These are phyloP conservation scores for Alectura lathami DNA, from an alignment of 2,113 vertebrate genomes.

Conservation along the genomic window DNA sequence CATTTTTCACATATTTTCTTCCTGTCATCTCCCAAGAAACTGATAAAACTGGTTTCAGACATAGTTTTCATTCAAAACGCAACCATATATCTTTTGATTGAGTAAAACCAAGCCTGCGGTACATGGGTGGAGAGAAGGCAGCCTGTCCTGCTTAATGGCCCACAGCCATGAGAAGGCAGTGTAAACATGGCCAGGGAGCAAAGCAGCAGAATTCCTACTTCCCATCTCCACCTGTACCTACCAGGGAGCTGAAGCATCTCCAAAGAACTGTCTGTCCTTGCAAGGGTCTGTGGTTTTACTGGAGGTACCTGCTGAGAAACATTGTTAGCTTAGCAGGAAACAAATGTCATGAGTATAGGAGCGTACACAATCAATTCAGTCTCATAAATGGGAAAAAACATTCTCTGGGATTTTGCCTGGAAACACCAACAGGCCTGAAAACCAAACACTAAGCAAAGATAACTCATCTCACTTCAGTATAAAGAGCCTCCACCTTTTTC, in stretches of 20 bases:
- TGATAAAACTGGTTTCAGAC: conserved; percentile 62
- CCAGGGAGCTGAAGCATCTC: background rate
- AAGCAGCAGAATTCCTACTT: background rate
- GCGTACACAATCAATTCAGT: background rate
- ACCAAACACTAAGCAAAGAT: background rate
- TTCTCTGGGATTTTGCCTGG: background rate
- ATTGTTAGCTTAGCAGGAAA: background rate
- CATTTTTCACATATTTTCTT: conserved; percentile 53
- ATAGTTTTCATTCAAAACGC: conserved; percentile 20
- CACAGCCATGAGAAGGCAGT: background rate
- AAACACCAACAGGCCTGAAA: background rate
- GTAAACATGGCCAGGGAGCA: background rate
- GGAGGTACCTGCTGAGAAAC: background rate
- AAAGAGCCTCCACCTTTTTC: background rate
- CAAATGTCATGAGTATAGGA: background rate
- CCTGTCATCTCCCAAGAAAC: conserved; percentile 50
- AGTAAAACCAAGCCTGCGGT: background rate
- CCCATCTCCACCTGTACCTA: background rate
- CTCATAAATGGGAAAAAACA: background rate
- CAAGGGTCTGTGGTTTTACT: background rate
- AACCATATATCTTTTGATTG: background rate
- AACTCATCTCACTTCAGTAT: background rate
- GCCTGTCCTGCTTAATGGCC: background rate
- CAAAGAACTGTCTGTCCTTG: background rate
- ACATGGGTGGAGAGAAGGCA: background rate